phyloP scores from a whole-genome alignment of 2,888 invertebrate species.

The Ctena decussata region DNA sequence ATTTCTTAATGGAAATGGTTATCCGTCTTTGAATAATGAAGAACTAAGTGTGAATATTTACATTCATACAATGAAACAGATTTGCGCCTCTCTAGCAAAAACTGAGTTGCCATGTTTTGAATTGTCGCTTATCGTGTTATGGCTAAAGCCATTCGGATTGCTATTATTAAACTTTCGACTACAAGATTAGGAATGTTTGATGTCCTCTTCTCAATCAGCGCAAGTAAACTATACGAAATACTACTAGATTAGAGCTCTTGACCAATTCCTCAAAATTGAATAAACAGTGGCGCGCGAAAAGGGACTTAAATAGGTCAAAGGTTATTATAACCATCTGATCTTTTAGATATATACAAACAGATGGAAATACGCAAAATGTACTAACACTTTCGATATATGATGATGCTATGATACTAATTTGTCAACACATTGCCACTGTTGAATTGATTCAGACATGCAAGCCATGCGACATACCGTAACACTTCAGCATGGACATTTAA shows the following conservation, averaged over 20 bases:
- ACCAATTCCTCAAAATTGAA: not conserved
- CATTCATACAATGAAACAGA: not conserved
- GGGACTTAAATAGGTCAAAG: no score
- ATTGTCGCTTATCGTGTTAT: not conserved
- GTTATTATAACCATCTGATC: no score
- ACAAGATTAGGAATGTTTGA: not conserved
- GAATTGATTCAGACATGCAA: no score
- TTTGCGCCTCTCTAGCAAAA: not conserved
- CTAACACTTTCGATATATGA: no score
- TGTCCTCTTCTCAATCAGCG: not conserved
- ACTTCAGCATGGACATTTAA: no score
- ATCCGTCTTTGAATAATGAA: not conserved
- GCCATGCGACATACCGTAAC: no score
- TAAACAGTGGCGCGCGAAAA: no score
- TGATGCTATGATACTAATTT: no score
- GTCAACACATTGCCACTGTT: no score
- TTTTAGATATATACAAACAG: no score
- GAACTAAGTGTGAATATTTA: not conserved
- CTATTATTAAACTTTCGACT: not conserved
- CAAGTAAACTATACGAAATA: slow-evolving; percentile 1
- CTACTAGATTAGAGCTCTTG: not conserved
- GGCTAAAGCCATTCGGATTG: not conserved
- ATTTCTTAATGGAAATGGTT: not conserved
- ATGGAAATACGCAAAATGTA: no score
- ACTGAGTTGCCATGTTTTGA: not conserved